Base-by-base conservation (phyloP, 2,113 vertebrate species). In the Dasypus novemcinctus region DNA sequence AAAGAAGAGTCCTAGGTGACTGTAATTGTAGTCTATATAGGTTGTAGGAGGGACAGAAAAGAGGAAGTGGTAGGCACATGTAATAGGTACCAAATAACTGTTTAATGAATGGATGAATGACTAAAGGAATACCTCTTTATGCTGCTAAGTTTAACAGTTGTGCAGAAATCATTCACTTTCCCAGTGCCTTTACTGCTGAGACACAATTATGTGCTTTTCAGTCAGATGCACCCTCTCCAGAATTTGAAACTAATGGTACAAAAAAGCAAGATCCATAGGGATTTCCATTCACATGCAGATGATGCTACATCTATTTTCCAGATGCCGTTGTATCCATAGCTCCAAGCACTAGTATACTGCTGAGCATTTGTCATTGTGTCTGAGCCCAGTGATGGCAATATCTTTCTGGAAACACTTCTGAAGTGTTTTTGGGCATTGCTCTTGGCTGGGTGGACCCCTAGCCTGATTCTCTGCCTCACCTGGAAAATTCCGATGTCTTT, bases 1-100 rank as follows among this genome's bases (percentile, higher is more conserved):
- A 96, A 20, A 76, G 49, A 89, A 93, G 33, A 95, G n/a, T 89
- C 91, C 36, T 36, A 85, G 46, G 33, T 23, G n/a, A 57, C 46
- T 89, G 2, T 76, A 94, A 92, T 78, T 36, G 86, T 38, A 93
- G 31, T 46, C 57, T 52, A 54, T 29, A 38, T n/a, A 72, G 23
- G 10, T 68, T 91, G 93, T 74, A 63, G 57, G 59, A 87, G 52
- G 36, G 14, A 68, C 87, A 95, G n/a, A 81, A 72, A 95, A 86
- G 38, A 75, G 17, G 64, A 95, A 57, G 14, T 68, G 2, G 27
- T 94, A 80, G 29, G 20, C 43, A 88, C 25, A 64, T 59, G 25
- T 57, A 69, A 78, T 68, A 74, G 29, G 23, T 72, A 64, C 9
- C 80, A 94, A 69, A 57, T 82, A 52, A 79, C 17, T 49, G 38